phyloP scores from a whole-genome alignment of 2,888 invertebrate species.

The Leptinotarsa rubiginosa region DNA sequence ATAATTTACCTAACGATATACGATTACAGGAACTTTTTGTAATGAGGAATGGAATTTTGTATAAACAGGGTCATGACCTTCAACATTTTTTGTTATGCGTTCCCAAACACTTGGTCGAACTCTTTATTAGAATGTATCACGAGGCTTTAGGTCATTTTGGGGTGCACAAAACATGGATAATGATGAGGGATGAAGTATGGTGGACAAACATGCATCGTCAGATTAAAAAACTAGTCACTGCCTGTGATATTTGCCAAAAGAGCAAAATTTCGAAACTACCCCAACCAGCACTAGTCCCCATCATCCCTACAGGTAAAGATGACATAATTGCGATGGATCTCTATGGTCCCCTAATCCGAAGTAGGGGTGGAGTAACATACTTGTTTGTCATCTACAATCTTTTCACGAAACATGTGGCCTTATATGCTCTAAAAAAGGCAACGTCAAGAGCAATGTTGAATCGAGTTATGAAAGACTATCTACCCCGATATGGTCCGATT shows the following conservation, averaged over 20 bases:
- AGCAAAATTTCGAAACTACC: constrained; percentile 26
- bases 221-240: constrained; percentile 22
- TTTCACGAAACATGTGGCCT: constrained; percentile 21
- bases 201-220: constrained; percentile 28
- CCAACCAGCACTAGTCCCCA: constrained; percentile 20
- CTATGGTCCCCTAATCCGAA: constrained; percentile 15
- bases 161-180: constrained; percentile 32
- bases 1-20: neutral
- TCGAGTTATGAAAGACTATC: neutral
- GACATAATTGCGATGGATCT: constrained; percentile 6
- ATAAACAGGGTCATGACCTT: constrained; percentile 29
- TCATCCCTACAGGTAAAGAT: constrained; percentile 10
- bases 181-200: constrained; percentile 34
- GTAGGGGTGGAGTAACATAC: constrained; percentile 56
- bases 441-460: neutral
- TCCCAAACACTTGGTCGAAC: constrained; percentile 18
- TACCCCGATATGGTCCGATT: neutral
- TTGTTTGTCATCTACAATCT: constrained; percentile 59
- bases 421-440: constrained; percentile 22
- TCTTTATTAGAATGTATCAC: constrained; percentile 27
- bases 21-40: neutral
- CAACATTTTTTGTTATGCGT: constrained; percentile 29
- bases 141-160: constrained; percentile 38
- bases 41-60: neutral
- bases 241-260: constrained; percentile 24